Conservation (phyloP, 2,888 invertebrate species). For the Drosophila monieri region DNA sequence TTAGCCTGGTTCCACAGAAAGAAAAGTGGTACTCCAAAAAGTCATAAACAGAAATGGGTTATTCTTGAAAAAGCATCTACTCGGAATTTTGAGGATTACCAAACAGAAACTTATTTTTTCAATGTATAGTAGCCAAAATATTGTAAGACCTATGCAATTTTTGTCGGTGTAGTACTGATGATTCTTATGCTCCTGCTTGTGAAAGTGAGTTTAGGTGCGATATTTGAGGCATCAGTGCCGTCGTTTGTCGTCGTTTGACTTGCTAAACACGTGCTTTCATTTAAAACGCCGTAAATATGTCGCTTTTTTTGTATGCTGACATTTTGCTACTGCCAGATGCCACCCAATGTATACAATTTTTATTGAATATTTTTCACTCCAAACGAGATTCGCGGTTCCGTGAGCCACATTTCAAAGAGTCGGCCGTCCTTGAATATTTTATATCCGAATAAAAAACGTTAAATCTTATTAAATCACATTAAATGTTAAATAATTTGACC, state of each 20-base stretch:
- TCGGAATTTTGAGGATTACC: too few relatives aligned
- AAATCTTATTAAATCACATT: background rate
- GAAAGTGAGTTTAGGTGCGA: conserved; percentile 31
- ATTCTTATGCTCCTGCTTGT: conserved; percentile 19
- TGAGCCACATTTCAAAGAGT: conserved; percentile 24
- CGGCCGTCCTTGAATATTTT: background rate
- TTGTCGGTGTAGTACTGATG: conserved; percentile 15
- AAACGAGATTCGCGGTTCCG: conserved; percentile 18
- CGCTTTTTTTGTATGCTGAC: conserved; percentile 34
- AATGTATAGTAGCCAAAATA: background rate
- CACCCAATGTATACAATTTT: conserved; percentile 37
- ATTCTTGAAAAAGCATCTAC: too few relatives aligned
- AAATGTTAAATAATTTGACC: background rate
- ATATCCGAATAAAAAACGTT: background rate
- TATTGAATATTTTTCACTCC: conserved; percentile 44
- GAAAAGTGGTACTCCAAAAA: background rate
- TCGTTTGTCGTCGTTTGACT: conserved; percentile 32
- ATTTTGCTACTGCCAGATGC: conserved; percentile 37
- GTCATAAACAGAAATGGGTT: too few relatives aligned
- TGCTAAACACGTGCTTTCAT: conserved; percentile 64
- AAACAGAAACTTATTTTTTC: too few relatives aligned
- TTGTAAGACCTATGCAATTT: background rate
- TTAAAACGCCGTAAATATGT: conserved; percentile 69
- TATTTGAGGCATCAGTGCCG: conserved; percentile 38
- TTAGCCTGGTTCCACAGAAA: conserved; percentile 16